Evolutionary conservation across 2,797 vertebrate genomes (phyloP).

Genomic region (Brachymystax lenok): DNA sequence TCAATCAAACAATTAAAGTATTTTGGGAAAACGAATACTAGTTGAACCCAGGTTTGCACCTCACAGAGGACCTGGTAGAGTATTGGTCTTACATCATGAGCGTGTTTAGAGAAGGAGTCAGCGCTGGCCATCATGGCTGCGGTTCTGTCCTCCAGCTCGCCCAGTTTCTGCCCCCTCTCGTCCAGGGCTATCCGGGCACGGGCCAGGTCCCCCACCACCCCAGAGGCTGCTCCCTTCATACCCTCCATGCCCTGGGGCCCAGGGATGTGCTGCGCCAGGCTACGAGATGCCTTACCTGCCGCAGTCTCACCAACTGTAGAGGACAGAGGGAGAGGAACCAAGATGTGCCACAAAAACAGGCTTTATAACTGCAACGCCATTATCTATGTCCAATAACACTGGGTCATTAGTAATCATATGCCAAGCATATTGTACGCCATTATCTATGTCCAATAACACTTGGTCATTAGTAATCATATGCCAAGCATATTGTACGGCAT

Average conservation of each 20-base stretch:
- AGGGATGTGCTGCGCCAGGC: conserved; percentile 94
- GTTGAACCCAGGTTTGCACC: not conserved
- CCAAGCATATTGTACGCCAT: no score
- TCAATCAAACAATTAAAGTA: not conserved
- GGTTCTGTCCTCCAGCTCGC: conserved; percentile 93
- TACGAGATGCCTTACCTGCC: conserved; percentile 92
- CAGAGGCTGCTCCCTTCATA: conserved; percentile 94
- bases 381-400: no score
- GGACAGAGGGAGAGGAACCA: conserved; percentile 28
- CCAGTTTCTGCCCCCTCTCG: conserved; percentile 95
- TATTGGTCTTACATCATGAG: conserved; percentile 83
- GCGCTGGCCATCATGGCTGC: conserved; percentile 95
- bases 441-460: no score
- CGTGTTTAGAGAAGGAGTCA: conserved; percentile 95
- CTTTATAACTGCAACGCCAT: conserved; percentile 1
- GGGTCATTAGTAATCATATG: no score
- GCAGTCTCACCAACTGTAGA: conserved; percentile 87
- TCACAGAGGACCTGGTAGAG: not conserved
- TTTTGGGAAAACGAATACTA: not conserved
- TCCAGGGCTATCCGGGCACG: conserved; percentile 92
- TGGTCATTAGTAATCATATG: no score
- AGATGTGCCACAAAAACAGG: conserved; percentile 7
- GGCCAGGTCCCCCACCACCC: conserved; percentile 91
- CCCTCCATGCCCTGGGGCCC: conserved; percentile 94
- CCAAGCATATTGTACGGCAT: no score